Evolutionary conservation across 2,113 vertebrate genomes (phyloP).

Genomic region (Toxotes chatareus): DNA sequence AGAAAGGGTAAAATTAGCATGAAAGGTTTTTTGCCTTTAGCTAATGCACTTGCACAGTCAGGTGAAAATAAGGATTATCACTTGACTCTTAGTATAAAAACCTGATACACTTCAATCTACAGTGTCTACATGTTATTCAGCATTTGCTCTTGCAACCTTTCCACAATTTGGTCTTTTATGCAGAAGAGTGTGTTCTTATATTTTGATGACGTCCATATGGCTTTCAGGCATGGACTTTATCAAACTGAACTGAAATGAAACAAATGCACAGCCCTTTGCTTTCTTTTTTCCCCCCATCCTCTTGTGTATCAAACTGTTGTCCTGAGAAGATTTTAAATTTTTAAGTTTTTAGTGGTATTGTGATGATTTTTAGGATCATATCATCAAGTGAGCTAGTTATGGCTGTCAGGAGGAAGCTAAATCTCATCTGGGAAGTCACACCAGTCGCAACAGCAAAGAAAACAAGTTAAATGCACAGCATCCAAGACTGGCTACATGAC

Average conservation of each 20-base stretch:
- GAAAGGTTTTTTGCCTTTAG: background rate
- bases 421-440: background rate
- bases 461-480: background rate
- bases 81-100: background rate
- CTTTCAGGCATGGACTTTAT: too few species aligned
- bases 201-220: background rate
- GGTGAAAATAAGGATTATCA: background rate
- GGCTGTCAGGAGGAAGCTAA: background rate
- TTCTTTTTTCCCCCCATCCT: too few species aligned
- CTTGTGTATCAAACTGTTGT: background rate
- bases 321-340: background rate
- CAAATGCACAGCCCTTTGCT: too few species aligned
- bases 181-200: background rate
- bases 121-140: background rate
- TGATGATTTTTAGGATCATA: background rate
- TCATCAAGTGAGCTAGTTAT: background rate
- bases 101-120: background rate
- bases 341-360: background rate
- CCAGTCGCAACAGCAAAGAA: background rate
- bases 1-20: background rate
- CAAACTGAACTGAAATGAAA: too few species aligned
- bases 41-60: background rate
- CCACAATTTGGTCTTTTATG: background rate
- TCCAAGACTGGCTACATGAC: too few species aligned
- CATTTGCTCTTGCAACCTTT: background rate